Evolutionary conservation across 2,797 vertebrate species (phyloP), one percentile per base, ranked within the genome.

Genomic region (Scyliorhinus canicula): DNA sequence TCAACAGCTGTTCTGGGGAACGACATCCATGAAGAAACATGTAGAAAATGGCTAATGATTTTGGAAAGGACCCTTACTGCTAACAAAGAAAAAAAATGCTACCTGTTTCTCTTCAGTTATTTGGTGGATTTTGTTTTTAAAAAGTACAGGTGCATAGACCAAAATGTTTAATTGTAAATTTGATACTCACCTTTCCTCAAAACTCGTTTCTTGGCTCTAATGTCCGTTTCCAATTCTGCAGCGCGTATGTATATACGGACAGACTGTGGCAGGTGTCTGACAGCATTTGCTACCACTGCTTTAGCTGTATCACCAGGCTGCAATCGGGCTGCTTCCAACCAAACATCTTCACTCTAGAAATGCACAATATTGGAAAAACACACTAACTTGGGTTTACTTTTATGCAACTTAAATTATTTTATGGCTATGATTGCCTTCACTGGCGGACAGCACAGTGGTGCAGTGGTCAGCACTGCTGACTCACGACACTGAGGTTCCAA

Each of bases 301-400:
- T 99, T 99, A 82, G 99, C 99, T 0, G 99, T 99, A 96, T 99
- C 99, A 28, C 99, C 99, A 0, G 99, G 99, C 96, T 99, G 99
- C n/a, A 99, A 97, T 35, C 99, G 97, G 77, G 99, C 99, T 69
- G 99, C 99, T 96, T 99, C 99, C 50, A 99, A 95, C 99, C 99
- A 99, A 79, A 99, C 99, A 69, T 99, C 99, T 97, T 99, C 99
- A 96, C 99, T 99, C 99, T 99, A 95, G 79, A 60, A 95, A 77
- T 4, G 96, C 86, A 95, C 26, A 95, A 7, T 26, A 31, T 0
- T n/a, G n/a, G 63, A 95, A 85, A n/a, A 95, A 40, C 26, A 63
- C 7, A 50, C 40, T 26, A 63, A n/a, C 88, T 69, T 67, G 24
- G 52, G 4, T 69, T 93, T 44, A 93, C 9, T 67, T 65, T 93